Base-by-base conservation (phyloP, 2,113 vertebrate genomes). In the Etheostoma cragini region DNA sequence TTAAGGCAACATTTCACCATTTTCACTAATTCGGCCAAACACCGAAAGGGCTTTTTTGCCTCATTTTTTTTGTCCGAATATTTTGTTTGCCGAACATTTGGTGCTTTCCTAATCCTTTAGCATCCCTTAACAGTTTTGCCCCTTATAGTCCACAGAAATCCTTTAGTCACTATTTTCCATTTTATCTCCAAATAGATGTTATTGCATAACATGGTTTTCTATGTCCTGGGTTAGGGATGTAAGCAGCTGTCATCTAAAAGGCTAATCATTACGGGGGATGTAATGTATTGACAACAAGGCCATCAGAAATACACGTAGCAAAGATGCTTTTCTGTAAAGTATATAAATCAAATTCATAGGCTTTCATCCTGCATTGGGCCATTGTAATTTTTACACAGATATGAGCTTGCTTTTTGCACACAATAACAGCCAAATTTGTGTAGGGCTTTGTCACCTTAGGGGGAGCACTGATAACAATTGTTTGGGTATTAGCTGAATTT, bases 401-500 rank as follows among this genome's bases (percentile, higher is more conserved):
- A 80, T 79, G 57, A 82, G 71, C 74, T 78, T 83, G 53, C 76
- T 60, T 62, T 86, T 80, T 68, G 57, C 49, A 30, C 46, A 76
- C 77, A 83, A 64, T 64, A 71, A 63, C 63, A 60, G 71, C 17
- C 46, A 82, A 16, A 84, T 87, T 77, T 84, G 64, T 84, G 75
- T 74, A 33, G 16, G 52, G 69, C 86, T 84, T 78, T 92, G 89
- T 88, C 75, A 70, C 76, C 63, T 57, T 63, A 72, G 80, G 33
- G 52, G 65, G 81, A 87, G 88, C 57, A n/a, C 63, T 46, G 72
- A 82, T 78, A 77, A 66, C 79, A 57, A 58, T 88, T 88, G 87
- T 89, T 82, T 81, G 84, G 83, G 85, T 82, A 85, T 91, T 91
- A 87, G 65, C 81, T 54, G 81, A 58, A 78, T 86, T 78, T 63